Base-by-base conservation (phyloP, 2,113 vertebrate species). In the Nerophis ophidion region DNA sequence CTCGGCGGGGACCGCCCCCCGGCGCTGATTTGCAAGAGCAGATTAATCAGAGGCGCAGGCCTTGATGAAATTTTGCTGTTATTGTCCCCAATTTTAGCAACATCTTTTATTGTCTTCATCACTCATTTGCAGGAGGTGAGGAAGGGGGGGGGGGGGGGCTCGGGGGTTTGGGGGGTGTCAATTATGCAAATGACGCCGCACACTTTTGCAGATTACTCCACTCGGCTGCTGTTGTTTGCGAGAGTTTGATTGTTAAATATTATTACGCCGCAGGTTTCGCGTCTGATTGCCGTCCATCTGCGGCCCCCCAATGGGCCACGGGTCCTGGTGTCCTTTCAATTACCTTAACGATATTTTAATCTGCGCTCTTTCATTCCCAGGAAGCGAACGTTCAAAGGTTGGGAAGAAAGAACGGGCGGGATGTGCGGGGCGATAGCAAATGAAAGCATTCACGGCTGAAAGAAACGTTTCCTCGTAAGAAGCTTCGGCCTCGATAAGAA, bases 81-180 rank as follows among this genome's bases (percentile, higher is more conserved):
- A 97, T 99, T 99, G 96, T 96, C 93, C 94, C 93, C 94, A 94
- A 94, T 96, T 98, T 97, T 96, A 97, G 95, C 94, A 98, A 95
- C 94, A 95, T 98, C 94, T 96, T 96, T 97, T 97, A 98, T 98
- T 96, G 95, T 98, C 93, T 95, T 96, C 96, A 99, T 98, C 95
- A 95, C 93, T 99, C 95, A 98, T 96, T 95, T 95, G 92, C 91
- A 90, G 92, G 90, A 90, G 91, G 73, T 48, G 48, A 67, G 48
- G 14, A 55, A 65, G 54, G 47, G 69, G 45, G 12, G 57, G 63
- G 59, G 56, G 85, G 55, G 38, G 48, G 49, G 19, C 51, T 65
- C 14, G 33, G 33, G 33, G 34, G 53, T 16, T 6, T 38, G 57
- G 64, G 47, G 38, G 8, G 90, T 90, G 93, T 97, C 95, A 97